These are phyloP conservation scores for Drosophila jambulina DNA, from an alignment of 1,140 invertebrate genomes.

Conservation along the genomic window DNA sequence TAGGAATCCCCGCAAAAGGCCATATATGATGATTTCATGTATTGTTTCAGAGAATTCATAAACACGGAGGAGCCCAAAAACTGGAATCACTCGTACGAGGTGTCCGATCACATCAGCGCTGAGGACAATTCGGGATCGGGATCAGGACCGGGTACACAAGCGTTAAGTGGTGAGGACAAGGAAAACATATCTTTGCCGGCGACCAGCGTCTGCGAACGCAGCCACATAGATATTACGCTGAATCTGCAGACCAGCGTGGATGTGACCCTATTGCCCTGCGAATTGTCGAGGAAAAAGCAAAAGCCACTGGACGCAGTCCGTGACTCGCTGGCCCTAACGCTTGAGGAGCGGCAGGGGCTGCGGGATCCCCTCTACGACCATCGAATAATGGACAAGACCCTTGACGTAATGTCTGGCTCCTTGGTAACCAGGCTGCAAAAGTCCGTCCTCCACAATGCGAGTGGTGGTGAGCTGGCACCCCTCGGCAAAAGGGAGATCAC, in stretches of 20 bases:
- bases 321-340: slow-evolving; percentile 21
- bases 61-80: slow-evolving; percentile 51
- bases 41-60: slow-evolving; percentile 45
- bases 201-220: slow-evolving; percentile 21
- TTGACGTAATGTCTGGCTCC: slow-evolving; percentile 52
- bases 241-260: slow-evolving; percentile 64
- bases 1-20: background rate
- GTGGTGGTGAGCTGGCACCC: background rate
- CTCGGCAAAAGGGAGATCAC: background rate
- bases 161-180: slow-evolving; percentile 27
- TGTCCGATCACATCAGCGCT: slow-evolving; percentile 59
- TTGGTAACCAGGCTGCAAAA: slow-evolving; percentile 12
- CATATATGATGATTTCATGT: background rate
- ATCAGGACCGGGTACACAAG: background rate
- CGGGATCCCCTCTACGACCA: slow-evolving; percentile 13
- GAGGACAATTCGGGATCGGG: slow-evolving; percentile 44
- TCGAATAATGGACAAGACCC: slow-evolving; percentile 49
- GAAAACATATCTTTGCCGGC: slow-evolving; percentile 39
- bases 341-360: slow-evolving; percentile 33
- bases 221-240: slow-evolving; percentile 18
- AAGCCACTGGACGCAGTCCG: too few relatives aligned
- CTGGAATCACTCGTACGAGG: slow-evolving; percentile 67
- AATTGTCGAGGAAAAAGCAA: slow-evolving; percentile 7
- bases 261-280: slow-evolving; percentile 59
- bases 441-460: background rate